phyloP scores from a whole-genome alignment of 2,888 invertebrate species.

The Cantharis lateralis region DNA sequence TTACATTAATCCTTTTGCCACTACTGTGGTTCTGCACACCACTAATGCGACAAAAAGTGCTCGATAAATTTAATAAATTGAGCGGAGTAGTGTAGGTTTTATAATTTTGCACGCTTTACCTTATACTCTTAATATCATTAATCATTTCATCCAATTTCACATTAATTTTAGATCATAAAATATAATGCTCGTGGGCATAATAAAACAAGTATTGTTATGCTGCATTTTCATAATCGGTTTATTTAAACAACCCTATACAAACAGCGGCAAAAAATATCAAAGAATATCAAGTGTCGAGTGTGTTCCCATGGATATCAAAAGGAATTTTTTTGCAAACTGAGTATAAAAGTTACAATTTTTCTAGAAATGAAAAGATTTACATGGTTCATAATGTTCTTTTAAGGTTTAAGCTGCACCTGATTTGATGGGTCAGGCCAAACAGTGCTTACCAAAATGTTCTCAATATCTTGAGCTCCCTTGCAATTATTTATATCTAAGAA shows the following conservation, averaged over 20 bases:
- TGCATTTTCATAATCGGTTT: conserved; percentile 17
- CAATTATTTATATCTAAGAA: neutral
- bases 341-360: conserved; percentile 54
- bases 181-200: conserved; percentile 11
- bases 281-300: conserved; percentile 54
- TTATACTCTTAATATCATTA: conserved; percentile 22
- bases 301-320: conserved; percentile 52
- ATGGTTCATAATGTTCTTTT: conserved; percentile 40
- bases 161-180: conserved; percentile 7
- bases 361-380: conserved; percentile 46
- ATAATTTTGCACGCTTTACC: conserved; percentile 18
- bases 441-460: conserved; percentile 15
- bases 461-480: neutral
- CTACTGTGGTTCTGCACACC: neutral
- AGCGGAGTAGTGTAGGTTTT: conserved; percentile 23
- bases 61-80: neutral
- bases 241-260: conserved; percentile 28
- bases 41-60: neutral
- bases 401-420: conserved; percentile 42
- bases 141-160: conserved; percentile 25
- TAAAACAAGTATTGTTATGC: conserved; percentile 20
- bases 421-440: conserved; percentile 32
- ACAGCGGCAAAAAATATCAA: conserved; percentile 30
- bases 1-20: neutral
- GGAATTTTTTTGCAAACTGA: conserved; percentile 49